Evolutionary conservation across 2,797 vertebrate species (phyloP).

Genomic region (Triplophysa yarkandensis): DNA sequence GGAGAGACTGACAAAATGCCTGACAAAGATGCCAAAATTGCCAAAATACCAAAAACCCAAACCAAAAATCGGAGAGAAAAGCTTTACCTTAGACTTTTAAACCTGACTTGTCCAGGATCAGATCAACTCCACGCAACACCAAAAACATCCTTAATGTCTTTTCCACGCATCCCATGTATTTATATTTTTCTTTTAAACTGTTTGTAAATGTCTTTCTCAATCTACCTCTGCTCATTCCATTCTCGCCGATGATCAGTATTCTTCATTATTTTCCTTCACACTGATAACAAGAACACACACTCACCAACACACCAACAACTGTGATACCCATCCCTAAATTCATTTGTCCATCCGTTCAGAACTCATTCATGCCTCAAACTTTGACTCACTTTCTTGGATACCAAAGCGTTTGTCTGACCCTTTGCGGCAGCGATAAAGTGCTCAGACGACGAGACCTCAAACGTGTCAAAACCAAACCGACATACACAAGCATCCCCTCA

Average conservation of each 20-base stretch:
- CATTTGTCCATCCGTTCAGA: slow-evolving; percentile 10
- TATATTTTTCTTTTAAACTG: background rate
- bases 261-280: background rate
- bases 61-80: slow-evolving; percentile 84
- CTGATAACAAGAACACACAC: background rate
- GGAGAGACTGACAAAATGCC: slow-evolving; percentile 64
- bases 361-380: slow-evolving; percentile 28
- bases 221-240: slow-evolving; percentile 55
- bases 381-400: slow-evolving; percentile 74
- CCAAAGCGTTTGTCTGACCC: slow-evolving; percentile 76
- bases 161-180: slow-evolving; percentile 16
- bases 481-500: slow-evolving; percentile 55
- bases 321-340: background rate
- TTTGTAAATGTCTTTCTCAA: slow-evolving; percentile 48
- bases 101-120: slow-evolving; percentile 70
- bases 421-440: slow-evolving; percentile 63
- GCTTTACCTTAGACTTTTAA: slow-evolving; percentile 86
- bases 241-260: background rate
- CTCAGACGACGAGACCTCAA: slow-evolving; percentile 75
- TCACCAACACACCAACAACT: slow-evolving; percentile 20
- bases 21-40: slow-evolving; percentile 72
- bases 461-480: slow-evolving; percentile 60
- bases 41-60: slow-evolving; percentile 81
- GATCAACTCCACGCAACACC: slow-evolving; percentile 54
- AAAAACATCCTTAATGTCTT: slow-evolving; percentile 44